These are phyloP conservation scores for Centrocercus urophasianus DNA, from an alignment of 2,113 vertebrate species.

Conservation along the genomic window DNA sequence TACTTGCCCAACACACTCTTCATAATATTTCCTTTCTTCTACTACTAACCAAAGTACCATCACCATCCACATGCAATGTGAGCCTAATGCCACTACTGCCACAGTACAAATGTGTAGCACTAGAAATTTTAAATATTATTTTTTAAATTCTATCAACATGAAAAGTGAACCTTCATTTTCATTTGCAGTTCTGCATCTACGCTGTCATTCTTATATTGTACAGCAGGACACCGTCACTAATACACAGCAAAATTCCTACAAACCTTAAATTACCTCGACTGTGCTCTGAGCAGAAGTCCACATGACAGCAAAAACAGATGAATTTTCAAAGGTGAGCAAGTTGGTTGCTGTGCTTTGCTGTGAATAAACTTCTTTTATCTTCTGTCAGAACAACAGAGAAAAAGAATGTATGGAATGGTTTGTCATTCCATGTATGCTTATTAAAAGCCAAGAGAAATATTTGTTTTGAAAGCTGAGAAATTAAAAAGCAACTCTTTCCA, in stretches of 20 bases:
- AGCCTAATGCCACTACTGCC: slow-evolving; percentile 29
- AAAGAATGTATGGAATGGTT: slow-evolving; percentile 53
- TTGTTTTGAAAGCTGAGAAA: slow-evolving; percentile 33
- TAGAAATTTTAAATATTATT: slow-evolving; percentile 83
- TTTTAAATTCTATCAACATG: slow-evolving; percentile 73
- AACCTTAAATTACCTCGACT: slow-evolving; percentile 63
- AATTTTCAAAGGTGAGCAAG: slow-evolving; percentile 62
- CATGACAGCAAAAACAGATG: slow-evolving; percentile 53
- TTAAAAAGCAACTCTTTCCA: background rate
- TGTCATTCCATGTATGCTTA: slow-evolving; percentile 16
- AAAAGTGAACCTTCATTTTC: slow-evolving; percentile 70
- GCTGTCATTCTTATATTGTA: slow-evolving; percentile 35
- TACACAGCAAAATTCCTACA: slow-evolving; percentile 43
- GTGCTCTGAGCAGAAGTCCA: slow-evolving; percentile 45
- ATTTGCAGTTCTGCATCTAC: slow-evolving; percentile 19
- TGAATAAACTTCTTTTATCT: slow-evolving; percentile 69
- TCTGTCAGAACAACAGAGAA: slow-evolving; percentile 53
- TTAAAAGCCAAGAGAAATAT: slow-evolving; percentile 39
- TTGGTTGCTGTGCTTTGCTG: background rate
- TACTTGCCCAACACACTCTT: slow-evolving; percentile 11
- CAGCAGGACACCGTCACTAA: slow-evolving; percentile 6
- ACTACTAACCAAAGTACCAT: slow-evolving; percentile 54
- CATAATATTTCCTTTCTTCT: slow-evolving; percentile 50
- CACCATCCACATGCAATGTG: slow-evolving; percentile 66
- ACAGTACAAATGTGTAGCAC: slow-evolving; percentile 75